Percentiles rank a stretch among this genome's conserved stretches.
Conservation (phyloP, 1,140 invertebrate genomes). For the Leptopilina boulardi region DNA sequence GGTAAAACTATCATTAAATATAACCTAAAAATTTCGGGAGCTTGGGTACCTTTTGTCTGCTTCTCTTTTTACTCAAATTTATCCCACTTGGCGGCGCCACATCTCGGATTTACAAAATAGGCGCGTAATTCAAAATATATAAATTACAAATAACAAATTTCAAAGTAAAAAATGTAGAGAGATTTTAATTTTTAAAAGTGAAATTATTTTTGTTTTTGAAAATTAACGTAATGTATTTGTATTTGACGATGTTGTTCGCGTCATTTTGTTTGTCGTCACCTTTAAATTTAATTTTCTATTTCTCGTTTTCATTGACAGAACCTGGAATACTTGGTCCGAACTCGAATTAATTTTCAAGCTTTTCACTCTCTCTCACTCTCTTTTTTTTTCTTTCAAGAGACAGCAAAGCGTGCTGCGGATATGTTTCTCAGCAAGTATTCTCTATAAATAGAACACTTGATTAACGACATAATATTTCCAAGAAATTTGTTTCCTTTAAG, state of each 20-base stretch:
- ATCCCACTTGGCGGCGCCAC: too few relatives aligned
- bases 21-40: too few relatives aligned
- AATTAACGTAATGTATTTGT: neutral
- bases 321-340: conserved; percentile 1
- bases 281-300: neutral
- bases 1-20: too few relatives aligned
- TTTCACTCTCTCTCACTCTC: too few relatives aligned
- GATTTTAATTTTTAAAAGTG: too few relatives aligned
- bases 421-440: conserved; percentile 16
- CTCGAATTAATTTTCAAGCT: conserved; percentile 23
- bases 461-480: conserved; percentile 4
- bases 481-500: neutral
- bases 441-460: conserved; percentile 20
- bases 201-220: neutral
- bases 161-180: too few relatives aligned
- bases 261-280: conserved; percentile 14
- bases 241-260: conserved; percentile 24
- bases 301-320: conserved; percentile 16
- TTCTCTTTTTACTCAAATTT: too few relatives aligned
- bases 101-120: too few relatives aligned
- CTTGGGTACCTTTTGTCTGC: too few relatives aligned
- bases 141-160: too few relatives aligned
- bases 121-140: too few relatives aligned
- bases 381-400: too few relatives aligned
- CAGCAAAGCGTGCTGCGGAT: neutral